phyloP scores from a whole-genome alignment of 2,888 invertebrate species.

The Drosophila merina region DNA sequence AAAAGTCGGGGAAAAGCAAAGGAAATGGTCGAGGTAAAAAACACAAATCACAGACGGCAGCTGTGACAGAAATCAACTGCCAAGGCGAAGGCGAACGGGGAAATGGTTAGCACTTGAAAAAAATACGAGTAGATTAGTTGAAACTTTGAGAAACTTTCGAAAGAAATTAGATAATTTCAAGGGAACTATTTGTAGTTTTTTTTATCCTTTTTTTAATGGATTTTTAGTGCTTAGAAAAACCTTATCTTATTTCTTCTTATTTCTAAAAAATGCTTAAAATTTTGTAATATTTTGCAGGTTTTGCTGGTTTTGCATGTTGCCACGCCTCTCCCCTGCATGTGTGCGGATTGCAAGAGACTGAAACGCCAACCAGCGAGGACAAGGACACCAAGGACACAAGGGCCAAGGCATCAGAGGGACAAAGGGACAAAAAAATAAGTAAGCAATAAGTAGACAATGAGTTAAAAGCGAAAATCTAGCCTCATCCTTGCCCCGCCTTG shows the following conservation, averaged over 20 bases:
- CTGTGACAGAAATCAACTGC: conserved; percentile 77
- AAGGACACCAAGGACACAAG: conserved; percentile 25
- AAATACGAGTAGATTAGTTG: background rate
- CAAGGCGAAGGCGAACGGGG: conserved; percentile 60
- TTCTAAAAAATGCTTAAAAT: no score
- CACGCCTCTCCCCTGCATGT: conserved; percentile 29
- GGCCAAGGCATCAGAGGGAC: conserved; percentile 1
- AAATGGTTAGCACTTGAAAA: background rate
- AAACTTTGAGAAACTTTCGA: background rate
- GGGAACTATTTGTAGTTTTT: no score
- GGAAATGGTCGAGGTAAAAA: conserved; percentile 16
- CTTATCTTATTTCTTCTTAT: no score
- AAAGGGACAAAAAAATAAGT: conserved; percentile 5
- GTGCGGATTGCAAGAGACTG: conserved; percentile 57
- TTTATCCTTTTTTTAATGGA: no score
- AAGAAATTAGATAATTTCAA: no score
- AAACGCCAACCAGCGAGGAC: conserved; percentile 57
- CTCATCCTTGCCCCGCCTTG: conserved; percentile 7
- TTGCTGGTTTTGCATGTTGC: no score
- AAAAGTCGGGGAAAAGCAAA: background rate
- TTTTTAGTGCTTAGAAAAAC: no score
- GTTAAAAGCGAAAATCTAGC: conserved; percentile 72
- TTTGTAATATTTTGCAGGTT: no score
- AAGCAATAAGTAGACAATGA: conserved; percentile 71
- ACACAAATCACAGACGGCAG: conserved; percentile 73